phyloP scores from a whole-genome alignment of 2,888 invertebrate species.

The Drosophila seclusa region DNA sequence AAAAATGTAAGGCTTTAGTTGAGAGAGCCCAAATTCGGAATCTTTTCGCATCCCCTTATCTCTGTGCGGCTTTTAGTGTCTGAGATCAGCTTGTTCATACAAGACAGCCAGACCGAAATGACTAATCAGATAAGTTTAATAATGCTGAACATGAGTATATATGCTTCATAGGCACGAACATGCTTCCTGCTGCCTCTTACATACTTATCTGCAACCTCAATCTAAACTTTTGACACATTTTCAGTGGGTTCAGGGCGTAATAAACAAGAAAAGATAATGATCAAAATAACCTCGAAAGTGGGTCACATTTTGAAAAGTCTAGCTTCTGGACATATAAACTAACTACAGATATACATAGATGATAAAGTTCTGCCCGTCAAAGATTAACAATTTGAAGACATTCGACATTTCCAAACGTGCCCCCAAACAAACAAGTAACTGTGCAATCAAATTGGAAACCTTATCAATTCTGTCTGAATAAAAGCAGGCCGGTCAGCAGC shows the following conservation, averaged over 20 bases:
- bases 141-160: not conserved
- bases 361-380: not conserved
- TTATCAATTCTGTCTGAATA: slow-evolving; percentile 29
- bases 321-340: not conserved
- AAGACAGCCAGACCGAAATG: not conserved
- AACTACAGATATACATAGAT: not conserved
- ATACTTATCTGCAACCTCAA: not conserved
- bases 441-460: not conserved
- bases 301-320: not conserved
- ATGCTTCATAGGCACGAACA: not conserved
- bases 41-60: too few relatives aligned
- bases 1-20: too few relatives aligned
- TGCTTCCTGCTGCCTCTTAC: not conserved
- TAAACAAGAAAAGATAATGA: not conserved
- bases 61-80: not conserved
- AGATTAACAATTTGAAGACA: not conserved
- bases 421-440: not conserved
- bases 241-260: not conserved
- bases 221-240: not conserved
- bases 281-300: not conserved
- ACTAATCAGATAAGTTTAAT: not conserved
- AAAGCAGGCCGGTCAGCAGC: not conserved
- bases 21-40: too few relatives aligned
- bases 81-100: not conserved
- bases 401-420: not conserved